Conservation (phyloP, 2,888 invertebrate species). For the Pachycephus smyrnensis region DNA sequence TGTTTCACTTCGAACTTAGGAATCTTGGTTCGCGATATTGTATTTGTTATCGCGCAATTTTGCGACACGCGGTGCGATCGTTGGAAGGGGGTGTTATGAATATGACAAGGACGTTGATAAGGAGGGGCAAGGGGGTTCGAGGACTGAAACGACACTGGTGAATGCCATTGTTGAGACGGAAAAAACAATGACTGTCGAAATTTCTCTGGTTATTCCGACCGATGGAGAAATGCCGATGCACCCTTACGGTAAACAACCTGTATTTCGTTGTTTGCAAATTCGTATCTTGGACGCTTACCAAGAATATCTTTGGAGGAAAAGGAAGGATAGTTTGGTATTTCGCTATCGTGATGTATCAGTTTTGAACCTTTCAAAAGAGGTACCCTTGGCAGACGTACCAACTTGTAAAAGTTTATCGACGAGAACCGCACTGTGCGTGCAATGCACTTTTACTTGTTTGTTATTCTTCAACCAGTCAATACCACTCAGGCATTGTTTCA, state of each 20-base stretch:
- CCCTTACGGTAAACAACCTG: background rate
- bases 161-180: too few relatives aligned
- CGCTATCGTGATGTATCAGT: background rate
- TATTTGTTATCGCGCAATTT: background rate
- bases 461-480: background rate
- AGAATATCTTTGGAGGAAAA: background rate
- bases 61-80: background rate
- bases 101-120: background rate
- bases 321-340: background rate
- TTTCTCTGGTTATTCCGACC: background rate
- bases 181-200: background rate
- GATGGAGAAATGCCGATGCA: background rate
- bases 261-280: background rate
- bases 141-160: too few relatives aligned
- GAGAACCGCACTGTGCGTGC: too few relatives aligned
- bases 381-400: too few relatives aligned
- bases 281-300: background rate
- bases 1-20: background rate
- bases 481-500: background rate
- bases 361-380: background rate
- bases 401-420: too few relatives aligned
- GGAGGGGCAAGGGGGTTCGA: too few relatives aligned
- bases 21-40: background rate
- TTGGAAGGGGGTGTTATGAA: background rate
- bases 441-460: background rate